Conservation (phyloP, 2,113 vertebrate species). For the Ceratotherium simum region DNA sequence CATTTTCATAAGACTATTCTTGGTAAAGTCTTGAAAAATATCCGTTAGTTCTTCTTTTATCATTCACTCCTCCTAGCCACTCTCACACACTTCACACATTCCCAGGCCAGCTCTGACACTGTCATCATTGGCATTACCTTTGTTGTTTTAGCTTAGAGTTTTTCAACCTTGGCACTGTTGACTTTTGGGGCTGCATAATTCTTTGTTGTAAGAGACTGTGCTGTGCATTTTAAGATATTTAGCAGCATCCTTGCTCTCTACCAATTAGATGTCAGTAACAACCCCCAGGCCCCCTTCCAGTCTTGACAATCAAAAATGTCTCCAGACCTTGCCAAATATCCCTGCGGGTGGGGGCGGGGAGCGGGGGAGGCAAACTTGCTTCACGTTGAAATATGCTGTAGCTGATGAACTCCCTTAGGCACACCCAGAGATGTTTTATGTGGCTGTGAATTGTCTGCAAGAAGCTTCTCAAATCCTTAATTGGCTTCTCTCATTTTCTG, state of each 20-base stretch:
- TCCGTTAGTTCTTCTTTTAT: neutral
- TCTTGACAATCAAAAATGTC: conserved; percentile 12
- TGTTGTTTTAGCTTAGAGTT: neutral
- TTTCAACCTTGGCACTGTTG: neutral
- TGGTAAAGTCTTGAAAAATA: neutral
- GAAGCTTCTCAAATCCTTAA: neutral
- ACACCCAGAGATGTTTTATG: neutral
- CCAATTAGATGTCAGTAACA: neutral
- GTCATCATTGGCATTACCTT: neutral
- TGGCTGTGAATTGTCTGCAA: neutral
- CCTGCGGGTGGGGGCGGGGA: no score
- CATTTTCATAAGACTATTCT: neutral
- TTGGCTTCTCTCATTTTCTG: neutral
- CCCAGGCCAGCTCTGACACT: neutral
- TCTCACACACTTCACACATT: neutral
- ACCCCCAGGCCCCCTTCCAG: neutral
- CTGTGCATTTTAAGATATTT: neutral
- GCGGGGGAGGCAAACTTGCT: neutral
- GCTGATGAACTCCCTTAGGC: neutral
- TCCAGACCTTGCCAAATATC: neutral
- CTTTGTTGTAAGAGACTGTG: neutral
- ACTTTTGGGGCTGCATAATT: neutral
- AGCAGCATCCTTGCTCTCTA: neutral
- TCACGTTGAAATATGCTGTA: neutral
- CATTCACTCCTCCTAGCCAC: neutral